phyloP scores from a whole-genome alignment of 2,113 vertebrate species.

The Antechinus flavipes region DNA sequence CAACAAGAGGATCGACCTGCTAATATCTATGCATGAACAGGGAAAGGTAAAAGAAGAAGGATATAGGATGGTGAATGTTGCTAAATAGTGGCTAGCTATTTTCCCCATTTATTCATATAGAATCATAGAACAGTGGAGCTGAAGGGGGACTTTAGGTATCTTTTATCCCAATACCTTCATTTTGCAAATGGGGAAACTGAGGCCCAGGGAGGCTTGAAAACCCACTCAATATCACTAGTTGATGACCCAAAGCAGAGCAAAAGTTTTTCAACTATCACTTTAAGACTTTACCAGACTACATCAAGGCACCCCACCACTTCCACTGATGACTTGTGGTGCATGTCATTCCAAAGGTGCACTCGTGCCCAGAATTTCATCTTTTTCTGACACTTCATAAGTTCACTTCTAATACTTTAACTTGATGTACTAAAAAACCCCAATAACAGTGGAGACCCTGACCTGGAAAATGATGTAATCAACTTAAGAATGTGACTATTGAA shows the following conservation, averaged over 20 bases:
- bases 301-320: not conserved
- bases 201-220: not conserved
- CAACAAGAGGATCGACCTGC: not conserved
- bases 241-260: not conserved
- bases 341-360: not conserved
- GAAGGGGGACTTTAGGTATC: not conserved
- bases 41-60: not conserved
- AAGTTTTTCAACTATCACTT: not conserved
- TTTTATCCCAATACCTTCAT: not conserved
- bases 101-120: not conserved
- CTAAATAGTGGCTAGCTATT: not conserved
- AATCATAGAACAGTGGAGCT: not conserved
- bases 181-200: not conserved
- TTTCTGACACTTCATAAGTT: not conserved
- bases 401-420: not conserved
- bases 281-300: not conserved
- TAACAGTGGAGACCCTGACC: too few relatives aligned
- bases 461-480: too few relatives aligned
- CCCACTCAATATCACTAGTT: not conserved
- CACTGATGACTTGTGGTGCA: not conserved
- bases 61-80: not conserved
- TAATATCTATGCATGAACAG: not conserved
- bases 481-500: too few relatives aligned
- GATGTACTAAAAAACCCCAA: too few relatives aligned
- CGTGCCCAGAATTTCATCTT: not conserved